Evolutionary conservation across 2,113 vertebrate genomes (phyloP).

Genomic region (Salvator merianae): DNA sequence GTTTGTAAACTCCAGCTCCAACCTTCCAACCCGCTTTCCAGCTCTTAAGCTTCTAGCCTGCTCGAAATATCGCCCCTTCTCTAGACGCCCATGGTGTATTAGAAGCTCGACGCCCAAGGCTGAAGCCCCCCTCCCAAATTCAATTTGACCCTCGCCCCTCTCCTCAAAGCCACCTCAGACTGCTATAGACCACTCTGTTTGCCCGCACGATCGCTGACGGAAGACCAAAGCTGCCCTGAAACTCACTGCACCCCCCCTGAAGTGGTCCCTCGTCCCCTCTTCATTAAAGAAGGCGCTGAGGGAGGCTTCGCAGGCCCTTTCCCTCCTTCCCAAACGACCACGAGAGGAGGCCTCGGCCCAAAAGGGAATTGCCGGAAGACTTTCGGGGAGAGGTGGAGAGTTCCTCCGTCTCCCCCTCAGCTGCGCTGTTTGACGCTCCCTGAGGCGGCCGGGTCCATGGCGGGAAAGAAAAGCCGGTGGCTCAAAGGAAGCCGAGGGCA

Average conservation of each 20-base stretch:
- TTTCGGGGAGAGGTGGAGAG: not conserved
- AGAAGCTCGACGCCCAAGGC: no score
- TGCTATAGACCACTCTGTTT: no score
- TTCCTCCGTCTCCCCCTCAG: not conserved
- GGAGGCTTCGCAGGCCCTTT: not conserved
- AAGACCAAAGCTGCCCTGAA: not conserved
- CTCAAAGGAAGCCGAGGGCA: constrained; percentile 28
- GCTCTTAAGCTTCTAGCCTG: not conserved
- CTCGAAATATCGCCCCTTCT: not conserved
- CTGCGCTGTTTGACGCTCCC: not conserved
- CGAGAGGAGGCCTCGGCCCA: not conserved
- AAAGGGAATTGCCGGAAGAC: not conserved
- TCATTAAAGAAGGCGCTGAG: not conserved
- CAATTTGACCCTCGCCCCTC: no score
- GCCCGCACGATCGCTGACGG: no score
- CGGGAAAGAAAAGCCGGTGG: not conserved
- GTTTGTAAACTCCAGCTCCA: no score
- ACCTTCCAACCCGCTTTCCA: not conserved
- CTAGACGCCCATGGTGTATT: not conserved
- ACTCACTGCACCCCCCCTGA: not conserved
- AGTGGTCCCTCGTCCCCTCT: not conserved
- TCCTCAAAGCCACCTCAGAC: no score
- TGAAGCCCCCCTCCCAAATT: no score
- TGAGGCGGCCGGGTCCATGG: not conserved
- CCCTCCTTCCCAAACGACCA: not conserved